These are phyloP conservation scores for Drymodes brunneopygia DNA, from an alignment of 2,113 vertebrate species.

Conservation along the genomic window DNA sequence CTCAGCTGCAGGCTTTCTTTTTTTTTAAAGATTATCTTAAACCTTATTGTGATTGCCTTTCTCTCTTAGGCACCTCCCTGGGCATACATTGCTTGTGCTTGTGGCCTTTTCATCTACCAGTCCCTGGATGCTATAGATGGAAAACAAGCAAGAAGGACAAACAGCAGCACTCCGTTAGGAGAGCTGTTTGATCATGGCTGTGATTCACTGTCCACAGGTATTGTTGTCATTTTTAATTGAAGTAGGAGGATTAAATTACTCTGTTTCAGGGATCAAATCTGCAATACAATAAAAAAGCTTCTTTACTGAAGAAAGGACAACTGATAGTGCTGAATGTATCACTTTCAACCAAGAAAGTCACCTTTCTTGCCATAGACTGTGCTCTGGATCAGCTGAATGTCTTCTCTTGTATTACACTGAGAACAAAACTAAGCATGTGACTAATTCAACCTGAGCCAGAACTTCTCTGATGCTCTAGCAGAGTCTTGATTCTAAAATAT, in stretches of 20 bases:
- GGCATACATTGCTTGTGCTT: constrained; percentile 92
- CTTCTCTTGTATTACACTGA: not conserved
- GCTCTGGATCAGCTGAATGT: not conserved
- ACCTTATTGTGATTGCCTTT: not conserved
- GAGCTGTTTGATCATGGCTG: constrained; percentile 99
- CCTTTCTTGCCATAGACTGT: not conserved
- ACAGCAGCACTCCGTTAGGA: constrained; percentile 93
- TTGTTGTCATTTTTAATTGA: not conserved
- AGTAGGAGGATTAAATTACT: not conserved
- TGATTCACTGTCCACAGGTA: constrained; percentile 97
- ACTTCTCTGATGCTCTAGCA: not conserved
- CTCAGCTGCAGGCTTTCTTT: not conserved
- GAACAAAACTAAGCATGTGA: not conserved
- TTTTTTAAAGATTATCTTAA: not conserved
- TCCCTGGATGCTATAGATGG: constrained; percentile 97
- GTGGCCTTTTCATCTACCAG: constrained; percentile 96
- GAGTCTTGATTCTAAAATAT: not conserved
- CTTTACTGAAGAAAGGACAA: not conserved
- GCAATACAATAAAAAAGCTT: not conserved
- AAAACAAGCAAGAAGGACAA: constrained; percentile 96
- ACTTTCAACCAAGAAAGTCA: not conserved
- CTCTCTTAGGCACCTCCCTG: constrained; percentile 88
- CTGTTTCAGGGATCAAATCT: not conserved
- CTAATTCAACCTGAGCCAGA: not conserved
- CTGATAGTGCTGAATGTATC: not conserved